phyloP scores from a whole-genome alignment of 2,888 invertebrate genomes.

The Chloroclystis v-ata region DNA sequence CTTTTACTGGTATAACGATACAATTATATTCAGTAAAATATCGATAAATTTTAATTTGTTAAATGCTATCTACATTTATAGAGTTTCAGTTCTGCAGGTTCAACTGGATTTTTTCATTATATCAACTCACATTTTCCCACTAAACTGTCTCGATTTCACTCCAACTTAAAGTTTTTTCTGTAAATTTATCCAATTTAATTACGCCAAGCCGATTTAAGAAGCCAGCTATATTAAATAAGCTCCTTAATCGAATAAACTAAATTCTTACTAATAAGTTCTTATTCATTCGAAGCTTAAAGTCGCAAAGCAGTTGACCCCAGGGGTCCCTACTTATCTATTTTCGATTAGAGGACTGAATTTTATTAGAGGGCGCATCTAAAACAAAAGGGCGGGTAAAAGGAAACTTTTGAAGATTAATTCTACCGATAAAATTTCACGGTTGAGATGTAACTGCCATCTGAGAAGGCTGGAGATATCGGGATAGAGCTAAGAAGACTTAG shows the following conservation, averaged over 20 bases:
- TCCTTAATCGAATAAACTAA: not conserved
- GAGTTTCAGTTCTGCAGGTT: not conserved
- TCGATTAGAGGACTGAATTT: conserved; percentile 68
- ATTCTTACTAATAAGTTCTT: conserved; percentile 33
- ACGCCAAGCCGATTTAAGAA: not conserved
- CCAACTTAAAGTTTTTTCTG: no score
- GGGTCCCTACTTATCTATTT: conserved; percentile 57
- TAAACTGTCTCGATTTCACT: no score
- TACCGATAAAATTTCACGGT: conserved; percentile 74
- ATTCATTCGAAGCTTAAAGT: conserved; percentile 37
- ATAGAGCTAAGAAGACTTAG: conserved; percentile 34
- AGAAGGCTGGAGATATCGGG: conserved; percentile 52
- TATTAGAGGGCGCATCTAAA: conserved; percentile 58
- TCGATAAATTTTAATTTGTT: no score
- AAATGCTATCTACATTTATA: no score
- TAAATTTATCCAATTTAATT: no score
- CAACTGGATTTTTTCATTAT: not conserved
- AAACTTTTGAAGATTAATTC: conserved; percentile 74
- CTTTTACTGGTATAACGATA: no score
- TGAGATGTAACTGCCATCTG: conserved; percentile 58
- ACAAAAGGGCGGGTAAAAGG: conserved; percentile 57
- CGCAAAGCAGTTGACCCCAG: conserved; percentile 40
- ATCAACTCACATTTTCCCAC: not conserved
- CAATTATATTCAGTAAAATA: no score
- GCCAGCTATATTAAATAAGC: no score